Evolutionary conservation across 2,113 vertebrate species (phyloP).

Genomic region (Dasyornis broadbenti): DNA sequence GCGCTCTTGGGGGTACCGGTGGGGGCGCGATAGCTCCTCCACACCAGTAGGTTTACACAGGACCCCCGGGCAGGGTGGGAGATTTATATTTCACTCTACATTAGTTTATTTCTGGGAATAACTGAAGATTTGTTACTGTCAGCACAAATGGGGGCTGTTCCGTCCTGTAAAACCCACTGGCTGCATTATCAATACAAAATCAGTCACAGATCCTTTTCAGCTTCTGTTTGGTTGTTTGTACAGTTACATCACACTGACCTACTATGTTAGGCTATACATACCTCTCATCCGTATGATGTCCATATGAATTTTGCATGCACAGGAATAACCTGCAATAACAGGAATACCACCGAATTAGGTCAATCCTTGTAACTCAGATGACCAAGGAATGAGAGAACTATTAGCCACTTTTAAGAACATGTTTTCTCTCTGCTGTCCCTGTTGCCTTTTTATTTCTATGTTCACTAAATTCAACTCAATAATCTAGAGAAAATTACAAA

Average conservation of each 20-base stretch:
- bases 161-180: not conserved
- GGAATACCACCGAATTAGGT: not conserved
- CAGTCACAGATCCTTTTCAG: not conserved
- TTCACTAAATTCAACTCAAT: not conserved
- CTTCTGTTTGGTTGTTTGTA: not conserved
- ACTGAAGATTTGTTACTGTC: not conserved
- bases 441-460: not conserved
- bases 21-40: no score
- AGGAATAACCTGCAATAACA: not conserved
- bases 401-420: not conserved
- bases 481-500: not conserved
- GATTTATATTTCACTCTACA: no score
- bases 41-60: not conserved
- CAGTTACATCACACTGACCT: rapidly evolving
- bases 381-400: not conserved
- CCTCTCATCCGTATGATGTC: not conserved
- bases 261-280: rapidly evolving
- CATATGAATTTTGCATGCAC: rapidly evolving
- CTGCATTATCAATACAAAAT: rapidly evolving
- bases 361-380: not conserved
- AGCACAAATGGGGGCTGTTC: not conserved
- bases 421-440: not conserved
- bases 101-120: not conserved
- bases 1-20: not conserved
- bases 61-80: no score